Percentiles rank a stretch among this genome's conserved stretches.
phyloP scores from a whole-genome alignment of 2,113 vertebrate genomes.

The Panthera uncia region DNA sequence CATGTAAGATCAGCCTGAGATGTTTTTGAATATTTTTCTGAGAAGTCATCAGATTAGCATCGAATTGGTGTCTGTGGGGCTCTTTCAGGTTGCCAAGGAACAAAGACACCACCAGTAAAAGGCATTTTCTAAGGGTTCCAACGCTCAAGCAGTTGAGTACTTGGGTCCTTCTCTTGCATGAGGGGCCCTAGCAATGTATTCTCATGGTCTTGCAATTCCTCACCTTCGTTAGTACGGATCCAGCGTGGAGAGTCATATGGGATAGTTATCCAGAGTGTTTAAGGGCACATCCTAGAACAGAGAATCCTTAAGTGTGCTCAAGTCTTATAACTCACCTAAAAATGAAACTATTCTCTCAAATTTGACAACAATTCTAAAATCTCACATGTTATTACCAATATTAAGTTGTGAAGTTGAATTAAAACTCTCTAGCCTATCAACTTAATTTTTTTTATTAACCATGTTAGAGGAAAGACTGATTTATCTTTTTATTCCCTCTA shows the following conservation, averaged over 20 bases:
- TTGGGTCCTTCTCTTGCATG: background rate
- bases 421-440: background rate
- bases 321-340: background rate
- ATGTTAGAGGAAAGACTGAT: background rate
- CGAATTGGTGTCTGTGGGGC: background rate
- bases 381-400: background rate
- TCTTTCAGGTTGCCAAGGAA: background rate
- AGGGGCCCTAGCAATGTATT: background rate
- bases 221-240: background rate
- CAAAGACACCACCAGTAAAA: background rate
- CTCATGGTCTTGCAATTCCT: background rate
- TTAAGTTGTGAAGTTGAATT: background rate
- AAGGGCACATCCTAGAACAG: background rate
- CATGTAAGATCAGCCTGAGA: background rate
- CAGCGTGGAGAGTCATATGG: background rate
- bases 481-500: background rate
- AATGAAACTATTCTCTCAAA: background rate
- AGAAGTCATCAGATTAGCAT: background rate
- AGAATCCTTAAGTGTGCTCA: background rate
- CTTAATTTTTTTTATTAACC: background rate
- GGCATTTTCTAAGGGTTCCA: background rate
- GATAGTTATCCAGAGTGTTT: background rate
- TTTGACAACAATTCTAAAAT: background rate
- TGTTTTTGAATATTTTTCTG: background rate
- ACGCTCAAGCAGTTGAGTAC: background rate